Evolutionary conservation across 2,797 vertebrate species (phyloP).

Genomic region (Melanotaenia trifasciata): DNA sequence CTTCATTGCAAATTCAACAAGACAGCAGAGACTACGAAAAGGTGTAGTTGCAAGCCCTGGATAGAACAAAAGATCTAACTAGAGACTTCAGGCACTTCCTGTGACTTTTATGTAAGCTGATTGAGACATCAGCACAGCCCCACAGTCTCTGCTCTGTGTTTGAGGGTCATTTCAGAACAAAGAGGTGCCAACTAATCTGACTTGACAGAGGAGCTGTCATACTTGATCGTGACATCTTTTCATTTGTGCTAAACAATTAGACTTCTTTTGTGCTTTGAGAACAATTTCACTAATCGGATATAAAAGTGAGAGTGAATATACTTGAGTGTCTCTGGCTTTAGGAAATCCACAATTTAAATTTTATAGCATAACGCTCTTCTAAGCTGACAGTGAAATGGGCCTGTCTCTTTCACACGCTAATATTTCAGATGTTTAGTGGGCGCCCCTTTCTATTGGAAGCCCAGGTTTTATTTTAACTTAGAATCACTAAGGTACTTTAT

Average conservation of each 20-base stretch:
- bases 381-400: constrained; percentile 48
- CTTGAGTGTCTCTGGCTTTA: background rate
- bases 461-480: background rate
- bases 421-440: constrained; percentile 18
- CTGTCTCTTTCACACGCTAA: constrained; percentile 29
- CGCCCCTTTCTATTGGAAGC: constrained; percentile 18
- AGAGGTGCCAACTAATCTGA: constrained; percentile 10
- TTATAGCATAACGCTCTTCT: constrained; percentile 30
- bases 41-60: constrained; percentile 44
- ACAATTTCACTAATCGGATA: constrained; percentile 14
- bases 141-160: constrained; percentile 12
- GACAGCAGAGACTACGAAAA: constrained; percentile 47
- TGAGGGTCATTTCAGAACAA: constrained; percentile 35
- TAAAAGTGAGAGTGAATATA: background rate
- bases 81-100: constrained; percentile 34
- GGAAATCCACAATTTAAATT: constrained; percentile 38
- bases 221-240: constrained; percentile 35
- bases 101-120: constrained; percentile 48
- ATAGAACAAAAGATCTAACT: constrained; percentile 53
- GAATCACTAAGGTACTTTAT: constrained; percentile 32
- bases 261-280: constrained; percentile 17
- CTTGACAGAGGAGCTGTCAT: constrained; percentile 7
- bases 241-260: constrained; percentile 29
- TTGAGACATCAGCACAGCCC: constrained; percentile 51
- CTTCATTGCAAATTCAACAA: constrained; percentile 62